These are phyloP conservation scores for Bombus confusus DNA, from an alignment of 1,140 invertebrate species.

Conservation along the genomic window DNA sequence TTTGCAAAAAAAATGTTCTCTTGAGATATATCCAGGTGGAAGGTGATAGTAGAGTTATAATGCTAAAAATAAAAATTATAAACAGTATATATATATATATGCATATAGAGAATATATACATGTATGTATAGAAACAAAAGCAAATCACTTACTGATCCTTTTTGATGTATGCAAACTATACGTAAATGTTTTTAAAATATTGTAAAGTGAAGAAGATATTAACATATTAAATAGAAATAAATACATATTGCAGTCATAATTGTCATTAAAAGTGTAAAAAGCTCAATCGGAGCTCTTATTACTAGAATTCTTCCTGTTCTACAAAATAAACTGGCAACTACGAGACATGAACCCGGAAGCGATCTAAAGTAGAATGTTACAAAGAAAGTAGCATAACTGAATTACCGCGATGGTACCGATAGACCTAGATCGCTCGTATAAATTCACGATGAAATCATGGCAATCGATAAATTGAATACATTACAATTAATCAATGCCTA, in stretches of 20 bases:
- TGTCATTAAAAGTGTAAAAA: not conserved
- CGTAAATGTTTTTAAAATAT: not conserved
- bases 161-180: not conserved
- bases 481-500: not conserved
- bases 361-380: constrained; percentile 46
- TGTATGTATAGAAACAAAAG: not conserved
- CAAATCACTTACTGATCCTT: too few species aligned
- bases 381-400: constrained; percentile 59
- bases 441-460: constrained; percentile 19
- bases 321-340: not conserved
- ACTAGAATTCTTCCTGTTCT: not conserved
- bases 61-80: not conserved
- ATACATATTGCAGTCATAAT: not conserved
- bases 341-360: not conserved
- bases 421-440: constrained; percentile 47
- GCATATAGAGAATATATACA: not conserved
- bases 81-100: not conserved
- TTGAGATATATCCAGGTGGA: not conserved
- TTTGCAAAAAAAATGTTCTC: not conserved
- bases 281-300: not conserved
- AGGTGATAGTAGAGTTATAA: not conserved
- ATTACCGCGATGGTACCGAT: constrained; percentile 22
- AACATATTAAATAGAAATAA: not conserved
- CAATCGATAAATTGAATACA: not conserved
- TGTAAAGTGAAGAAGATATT: not conserved